These are phyloP conservation scores for Drosophila orena DNA, from an alignment of 1,140 invertebrate genomes.

Conservation along the genomic window DNA sequence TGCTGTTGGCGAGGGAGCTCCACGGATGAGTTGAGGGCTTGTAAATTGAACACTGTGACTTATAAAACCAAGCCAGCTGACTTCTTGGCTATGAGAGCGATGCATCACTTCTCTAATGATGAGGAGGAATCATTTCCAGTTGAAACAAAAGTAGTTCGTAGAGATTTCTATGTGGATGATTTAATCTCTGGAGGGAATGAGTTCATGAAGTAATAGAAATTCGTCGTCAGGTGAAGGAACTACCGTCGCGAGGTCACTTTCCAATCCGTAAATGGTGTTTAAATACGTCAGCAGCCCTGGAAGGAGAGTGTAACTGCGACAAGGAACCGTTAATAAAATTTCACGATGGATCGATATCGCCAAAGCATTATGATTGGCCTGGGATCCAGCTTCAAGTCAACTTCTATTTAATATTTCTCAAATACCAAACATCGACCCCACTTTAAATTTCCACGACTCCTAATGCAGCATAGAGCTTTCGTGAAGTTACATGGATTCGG, in stretches of 20 bases:
- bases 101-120: no score
- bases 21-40: background rate
- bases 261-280: no score
- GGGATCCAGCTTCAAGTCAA: background rate
- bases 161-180: background rate
- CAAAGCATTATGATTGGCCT: background rate
- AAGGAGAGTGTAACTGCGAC: no score
- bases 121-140: background rate
- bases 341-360: background rate
- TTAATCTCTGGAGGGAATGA: background rate
- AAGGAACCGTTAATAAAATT: background rate
- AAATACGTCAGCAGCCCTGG: no score
- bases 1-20: background rate
- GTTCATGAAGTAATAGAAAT: background rate
- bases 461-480: background rate
- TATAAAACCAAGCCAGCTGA: background rate
- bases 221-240: no score
- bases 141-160: background rate
- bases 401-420: background rate
- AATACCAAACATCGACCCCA: background rate
- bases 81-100: background rate
- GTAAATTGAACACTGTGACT: background rate
- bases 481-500: background rate
- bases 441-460: no score
- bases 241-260: no score